phyloP scores from a whole-genome alignment of 2,113 vertebrate genomes.

The Melospiza georgiana region DNA sequence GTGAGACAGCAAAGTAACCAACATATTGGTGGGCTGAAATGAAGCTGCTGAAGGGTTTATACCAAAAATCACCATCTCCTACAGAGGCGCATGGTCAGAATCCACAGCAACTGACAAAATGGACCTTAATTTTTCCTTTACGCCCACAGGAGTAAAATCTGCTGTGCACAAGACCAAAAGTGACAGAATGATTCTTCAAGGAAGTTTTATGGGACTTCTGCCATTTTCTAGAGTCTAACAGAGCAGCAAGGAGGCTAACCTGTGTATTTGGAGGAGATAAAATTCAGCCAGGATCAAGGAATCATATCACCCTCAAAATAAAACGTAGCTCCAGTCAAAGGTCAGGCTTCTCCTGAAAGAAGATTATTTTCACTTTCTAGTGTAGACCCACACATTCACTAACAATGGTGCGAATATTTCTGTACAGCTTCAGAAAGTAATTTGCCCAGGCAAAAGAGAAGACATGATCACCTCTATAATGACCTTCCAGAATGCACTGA shows the following conservation, averaged over 20 bases:
- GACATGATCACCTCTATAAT: background rate
- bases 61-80: background rate
- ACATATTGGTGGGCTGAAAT: background rate
- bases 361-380: background rate
- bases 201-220: background rate
- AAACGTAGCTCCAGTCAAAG: background rate
- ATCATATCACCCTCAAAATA: background rate
- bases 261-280: background rate
- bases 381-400: background rate
- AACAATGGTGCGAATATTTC: background rate
- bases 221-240: background rate
- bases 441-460: background rate
- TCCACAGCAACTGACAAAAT: background rate
- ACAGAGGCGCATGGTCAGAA: background rate
- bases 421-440: background rate
- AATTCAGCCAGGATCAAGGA: background rate
- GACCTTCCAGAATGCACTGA: background rate
- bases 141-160: fast-evolving
- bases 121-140: background rate
- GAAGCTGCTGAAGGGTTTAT: background rate
- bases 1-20: background rate
- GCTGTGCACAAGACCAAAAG: background rate
- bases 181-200: background rate
- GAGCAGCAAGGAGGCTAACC: background rate
- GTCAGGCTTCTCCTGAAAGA: background rate